phyloP scores from a whole-genome alignment of 2,888 invertebrate genomes.

The Melieria picta region DNA sequence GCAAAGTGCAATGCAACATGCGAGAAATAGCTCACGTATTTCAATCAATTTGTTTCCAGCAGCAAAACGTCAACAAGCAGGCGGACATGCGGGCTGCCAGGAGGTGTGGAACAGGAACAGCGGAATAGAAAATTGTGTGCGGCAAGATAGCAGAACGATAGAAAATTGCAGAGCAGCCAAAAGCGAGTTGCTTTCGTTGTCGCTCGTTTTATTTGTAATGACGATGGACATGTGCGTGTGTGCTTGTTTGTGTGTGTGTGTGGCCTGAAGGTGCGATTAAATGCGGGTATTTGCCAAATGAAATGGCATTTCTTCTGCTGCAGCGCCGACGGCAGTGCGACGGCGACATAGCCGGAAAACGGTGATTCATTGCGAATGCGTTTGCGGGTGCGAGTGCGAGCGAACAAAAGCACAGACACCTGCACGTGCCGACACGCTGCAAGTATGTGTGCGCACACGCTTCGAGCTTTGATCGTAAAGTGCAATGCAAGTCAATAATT shows the following conservation, averaged over 20 bases:
- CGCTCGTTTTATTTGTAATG: too few relatives aligned
- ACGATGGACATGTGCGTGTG: not conserved
- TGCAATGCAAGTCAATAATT: conserved; percentile 27
- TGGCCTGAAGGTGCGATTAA: conserved; percentile 53
- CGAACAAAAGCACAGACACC: conserved; percentile 11
- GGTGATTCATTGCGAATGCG: too few relatives aligned
- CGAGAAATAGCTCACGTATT: too few relatives aligned
- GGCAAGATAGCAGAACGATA: too few relatives aligned
- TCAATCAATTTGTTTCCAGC: too few relatives aligned
- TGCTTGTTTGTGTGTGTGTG: conserved; percentile 41
- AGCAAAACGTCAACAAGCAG: too few relatives aligned
- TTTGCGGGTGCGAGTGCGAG: not conserved
- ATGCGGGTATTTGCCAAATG: conserved; percentile 53
- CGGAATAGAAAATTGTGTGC: too few relatives aligned
- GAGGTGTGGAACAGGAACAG: too few relatives aligned
- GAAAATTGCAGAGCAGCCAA: too few relatives aligned
- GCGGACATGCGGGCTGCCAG: not conserved
- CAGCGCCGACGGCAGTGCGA: conserved; percentile 39
- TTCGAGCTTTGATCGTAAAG: conserved; percentile 16
- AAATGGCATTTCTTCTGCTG: conserved; percentile 51
- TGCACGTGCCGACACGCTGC: not conserved
- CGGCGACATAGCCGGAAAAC: too few relatives aligned
- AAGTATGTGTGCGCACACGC: conserved; percentile 6
- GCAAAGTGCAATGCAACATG: too few relatives aligned
- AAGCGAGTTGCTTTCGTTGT: too few relatives aligned